Evolutionary conservation across 2,797 vertebrate species (phyloP), one percentile per base, ranked within the genome.

Genomic region (Ispidina lecontei): DNA sequence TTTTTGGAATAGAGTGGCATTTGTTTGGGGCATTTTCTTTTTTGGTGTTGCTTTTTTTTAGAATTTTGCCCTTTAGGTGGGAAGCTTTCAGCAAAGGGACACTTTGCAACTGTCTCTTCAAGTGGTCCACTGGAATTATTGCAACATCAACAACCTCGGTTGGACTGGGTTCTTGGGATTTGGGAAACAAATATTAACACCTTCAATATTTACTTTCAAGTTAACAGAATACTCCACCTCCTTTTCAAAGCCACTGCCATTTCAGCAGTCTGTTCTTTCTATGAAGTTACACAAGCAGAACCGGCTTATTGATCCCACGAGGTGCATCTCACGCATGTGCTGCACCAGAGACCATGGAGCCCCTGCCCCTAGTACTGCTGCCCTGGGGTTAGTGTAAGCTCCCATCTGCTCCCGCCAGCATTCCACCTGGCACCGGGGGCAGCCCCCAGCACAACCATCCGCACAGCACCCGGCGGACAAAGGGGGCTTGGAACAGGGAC

Each of bases 391-490:
- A 8, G 41, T 23, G 39, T 28, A 19, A 44, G 59, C 35, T 46
- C 12, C 80, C 33, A 4, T 43, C 12, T 64, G 16, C 37, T 39
- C 44, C 59, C 41, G 37, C n/a, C 31, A 56, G 77, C 49, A 14
- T 14, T 46, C 23, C 49, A 1, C 10, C 33, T 2, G 25, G 47
- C 51, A 37, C 12, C 1, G 1, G 56, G 1, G 1, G 47, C 70
- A 47, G 12, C 33, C 12, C 12, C 2, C 56, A 72, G 37, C 1
- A 23, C 39, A 69, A 12, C 1, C 4, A 15, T 39, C 16, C 33
- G 64, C 0, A 0, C 71, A 59, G 26, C 29, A 33, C 17, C 3
- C 12, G 10, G 74, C n/a, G 31, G 12, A 82, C 62, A 88, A 65
- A 91, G 60, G 13, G 10, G 41, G 64, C 28, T 65, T 12, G 14